Conservation (phyloP, 2,797 vertebrate species). For the Bovichtus variegatus region DNA sequence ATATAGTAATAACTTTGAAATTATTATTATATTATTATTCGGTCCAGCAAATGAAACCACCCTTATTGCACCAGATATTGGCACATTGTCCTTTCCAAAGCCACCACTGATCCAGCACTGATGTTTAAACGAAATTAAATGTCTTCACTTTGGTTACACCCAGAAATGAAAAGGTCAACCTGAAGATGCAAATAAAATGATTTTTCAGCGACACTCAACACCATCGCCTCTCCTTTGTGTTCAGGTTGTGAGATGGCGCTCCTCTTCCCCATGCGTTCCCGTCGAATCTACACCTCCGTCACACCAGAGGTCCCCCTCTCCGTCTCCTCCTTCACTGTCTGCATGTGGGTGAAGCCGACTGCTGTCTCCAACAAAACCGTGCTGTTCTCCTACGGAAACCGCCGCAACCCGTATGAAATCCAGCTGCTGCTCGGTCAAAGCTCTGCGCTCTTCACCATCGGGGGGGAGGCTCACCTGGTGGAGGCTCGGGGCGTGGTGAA, state of each 20-base stretch:
- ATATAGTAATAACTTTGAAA: not conserved
- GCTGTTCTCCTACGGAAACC: conserved; percentile 93
- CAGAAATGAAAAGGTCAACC: too few species aligned
- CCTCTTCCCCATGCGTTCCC: conserved; percentile 96
- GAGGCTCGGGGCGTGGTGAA: conserved; percentile 69
- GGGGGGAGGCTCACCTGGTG: conserved; percentile 85
- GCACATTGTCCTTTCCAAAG: too few species aligned
- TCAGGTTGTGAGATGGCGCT: conserved; percentile 92
- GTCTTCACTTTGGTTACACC: too few species aligned
- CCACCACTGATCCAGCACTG: too few species aligned
- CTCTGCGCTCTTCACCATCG: conserved; percentile 85
- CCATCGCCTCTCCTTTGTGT: conserved; percentile 26
- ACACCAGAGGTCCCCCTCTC: conserved; percentile 81
- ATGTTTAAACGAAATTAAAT: too few species aligned
- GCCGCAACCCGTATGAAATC: conserved; percentile 90
- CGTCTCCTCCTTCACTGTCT: conserved; percentile 88
- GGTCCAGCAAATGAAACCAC: too few species aligned
- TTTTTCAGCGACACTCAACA: too few species aligned
- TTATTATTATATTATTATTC: too few species aligned
- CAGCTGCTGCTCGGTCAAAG: conserved; percentile 89
- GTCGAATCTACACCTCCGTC: conserved; percentile 90
- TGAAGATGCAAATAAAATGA: too few species aligned
- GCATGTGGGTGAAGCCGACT: conserved; percentile 93
- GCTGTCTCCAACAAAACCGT: conserved; percentile 90
- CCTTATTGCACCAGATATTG: too few species aligned